Conservation (phyloP, 2,888 invertebrate species). For the Anorthoa munda region DNA sequence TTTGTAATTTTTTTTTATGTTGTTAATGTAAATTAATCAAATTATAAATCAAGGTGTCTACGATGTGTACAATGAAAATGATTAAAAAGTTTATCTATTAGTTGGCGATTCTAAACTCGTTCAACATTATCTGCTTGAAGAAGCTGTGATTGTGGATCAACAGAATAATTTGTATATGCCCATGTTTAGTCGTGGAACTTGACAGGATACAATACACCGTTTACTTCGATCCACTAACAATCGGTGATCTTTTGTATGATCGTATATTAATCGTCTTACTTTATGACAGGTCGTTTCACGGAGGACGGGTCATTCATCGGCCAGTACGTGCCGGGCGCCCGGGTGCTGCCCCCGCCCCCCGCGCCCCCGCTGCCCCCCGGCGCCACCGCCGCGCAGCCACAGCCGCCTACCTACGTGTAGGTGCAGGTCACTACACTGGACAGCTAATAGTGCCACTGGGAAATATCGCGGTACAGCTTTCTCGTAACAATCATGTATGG, state of each 20-base stretch:
- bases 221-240: no score
- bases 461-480: conserved; percentile 4
- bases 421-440: conserved; percentile 66
- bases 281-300: conserved; percentile 95
- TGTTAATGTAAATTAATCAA: no score
- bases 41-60: neutral
- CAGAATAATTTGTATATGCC: no score
- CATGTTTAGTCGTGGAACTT: no score
- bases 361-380: conserved; percentile 69
- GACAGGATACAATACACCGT: no score
- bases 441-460: neutral
- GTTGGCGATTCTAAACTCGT: no score
- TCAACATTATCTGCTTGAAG: no score
- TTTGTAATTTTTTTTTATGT: no score
- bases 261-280: neutral
- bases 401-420: conserved; percentile 79
- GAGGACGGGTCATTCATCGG: conserved; percentile 99
- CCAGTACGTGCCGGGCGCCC: conserved; percentile 97
- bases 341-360: conserved; percentile 90
- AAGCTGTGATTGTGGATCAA: no score
- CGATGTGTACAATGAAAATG: neutral
- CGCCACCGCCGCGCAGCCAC: conserved; percentile 69
- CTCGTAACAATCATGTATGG: neutral
- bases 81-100: neutral
- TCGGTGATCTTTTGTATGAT: no score